Base-by-base conservation (phyloP, 2,888 invertebrate genomes). In the Nowickia ferox region DNA sequence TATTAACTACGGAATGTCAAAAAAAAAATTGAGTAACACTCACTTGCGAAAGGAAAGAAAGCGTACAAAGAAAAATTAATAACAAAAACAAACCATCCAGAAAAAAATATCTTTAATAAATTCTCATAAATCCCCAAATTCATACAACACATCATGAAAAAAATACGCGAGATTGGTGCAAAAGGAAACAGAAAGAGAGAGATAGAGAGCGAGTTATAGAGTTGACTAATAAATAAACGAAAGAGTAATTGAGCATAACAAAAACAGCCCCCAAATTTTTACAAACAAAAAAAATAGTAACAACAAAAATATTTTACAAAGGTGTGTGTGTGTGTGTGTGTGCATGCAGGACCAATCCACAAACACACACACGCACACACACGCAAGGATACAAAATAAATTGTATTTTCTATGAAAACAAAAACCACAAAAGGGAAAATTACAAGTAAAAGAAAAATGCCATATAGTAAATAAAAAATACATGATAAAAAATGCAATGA, bases 1-100 rank as follows among this genome's bases (percentile, higher is more conserved):
- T 19, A 61, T 76, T 59, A 71, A 82, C 77, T 77, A 74, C 55
- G 83, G 74, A 83, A 76, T 86, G 83, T 79, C 79, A 86, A 79
- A 30, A 30, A 79, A 86, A 79, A 30, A 30, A 79, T 46, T 69
- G 63, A 75, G 61, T 22, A 76, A 55, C 30, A 72, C 57, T 53
- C 30, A 72, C 57, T 53, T 63, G 55, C 63, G 38, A 55, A 84
- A 79, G 57, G 30, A 68, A 74, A 9, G 53, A 84, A 63, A 75
- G 61, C 40, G 61, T 15, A 10, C n/a, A 48, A 40, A 42, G 51
- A 65, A 82, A 59, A 53, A 51, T 38, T 22, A 74, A 53, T 22
- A 72, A 72, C 51, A 84, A 85, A 65, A 84, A 80, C 61, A 63
- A 57, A 44, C 15, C 17, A 59, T n/a, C 9, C 61, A 77, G 13